These are phyloP conservation scores for Cisticola juncidis DNA, from an alignment of 2,113 vertebrate species.

Conservation along the genomic window DNA sequence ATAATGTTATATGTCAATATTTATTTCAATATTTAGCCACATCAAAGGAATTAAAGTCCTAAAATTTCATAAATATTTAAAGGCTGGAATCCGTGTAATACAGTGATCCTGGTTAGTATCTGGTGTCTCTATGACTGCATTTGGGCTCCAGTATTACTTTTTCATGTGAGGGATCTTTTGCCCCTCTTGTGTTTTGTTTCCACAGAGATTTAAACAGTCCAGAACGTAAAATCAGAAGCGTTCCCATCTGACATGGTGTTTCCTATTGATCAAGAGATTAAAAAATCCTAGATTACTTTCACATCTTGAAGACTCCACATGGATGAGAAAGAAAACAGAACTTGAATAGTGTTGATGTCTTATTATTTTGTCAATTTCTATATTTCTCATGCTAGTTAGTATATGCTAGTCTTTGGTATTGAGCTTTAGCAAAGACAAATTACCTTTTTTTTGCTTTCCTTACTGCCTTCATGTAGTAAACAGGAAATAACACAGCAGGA, in stretches of 20 bases:
- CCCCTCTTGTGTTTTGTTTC: neutral
- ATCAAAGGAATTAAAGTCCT: neutral
- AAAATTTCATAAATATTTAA: neutral
- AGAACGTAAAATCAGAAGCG: neutral
- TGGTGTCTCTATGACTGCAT: neutral
- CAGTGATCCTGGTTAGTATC: accelerated
- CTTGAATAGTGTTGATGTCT: neutral
- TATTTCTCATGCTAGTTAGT: neutral
- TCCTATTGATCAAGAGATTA: neutral
- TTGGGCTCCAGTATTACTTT: neutral
- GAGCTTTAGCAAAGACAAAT: neutral
- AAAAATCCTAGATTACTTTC: neutral
- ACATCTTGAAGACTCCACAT: neutral
- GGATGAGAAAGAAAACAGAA: neutral
- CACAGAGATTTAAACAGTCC: neutral
- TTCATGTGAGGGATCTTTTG: neutral
- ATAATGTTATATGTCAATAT: neutral
- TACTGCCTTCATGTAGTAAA: neutral
- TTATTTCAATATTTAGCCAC: neutral
- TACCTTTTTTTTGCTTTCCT: neutral
- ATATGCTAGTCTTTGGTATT: neutral
- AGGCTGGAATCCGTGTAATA: neutral
- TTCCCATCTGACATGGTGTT: neutral
- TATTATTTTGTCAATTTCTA: neutral
- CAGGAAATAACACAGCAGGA: neutral